Evolutionary conservation across 1,140 invertebrate genomes (phyloP).

Genomic region (Diorhabda carinulata): DNA sequence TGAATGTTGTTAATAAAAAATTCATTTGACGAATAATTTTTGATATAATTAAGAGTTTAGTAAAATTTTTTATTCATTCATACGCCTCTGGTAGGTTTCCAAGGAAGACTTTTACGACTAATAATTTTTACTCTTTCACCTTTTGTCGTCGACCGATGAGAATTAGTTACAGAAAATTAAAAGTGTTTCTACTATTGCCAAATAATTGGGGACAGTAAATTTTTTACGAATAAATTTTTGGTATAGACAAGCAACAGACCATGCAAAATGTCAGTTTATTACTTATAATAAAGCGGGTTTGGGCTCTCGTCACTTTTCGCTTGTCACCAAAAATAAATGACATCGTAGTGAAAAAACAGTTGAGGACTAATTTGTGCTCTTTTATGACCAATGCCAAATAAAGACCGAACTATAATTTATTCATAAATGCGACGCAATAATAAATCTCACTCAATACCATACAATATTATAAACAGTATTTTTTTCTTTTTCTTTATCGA

Average conservation of each 20-base stretch:
- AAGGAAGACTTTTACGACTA: background rate
- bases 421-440: no score
- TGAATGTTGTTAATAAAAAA: no score
- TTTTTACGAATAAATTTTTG: conserved; percentile 30
- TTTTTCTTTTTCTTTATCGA: no score
- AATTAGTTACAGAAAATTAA: conserved; percentile 32
- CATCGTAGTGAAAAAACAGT: background rate
- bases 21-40: no score
- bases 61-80: no score
- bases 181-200: conserved; percentile 29
- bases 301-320: background rate
- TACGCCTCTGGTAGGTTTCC: background rate
- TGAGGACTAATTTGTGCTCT: background rate
- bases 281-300: conserved; percentile 14
- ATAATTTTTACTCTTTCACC: background rate
- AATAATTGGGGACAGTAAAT: conserved; percentile 29
- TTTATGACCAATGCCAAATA: background rate
- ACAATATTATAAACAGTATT: no score
- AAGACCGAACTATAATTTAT: no score
- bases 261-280: conserved; percentile 38
- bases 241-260: conserved; percentile 40
- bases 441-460: no score
- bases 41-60: no score
- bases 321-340: background rate
- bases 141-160: conserved; percentile 11